These are phyloP conservation scores for Aspidapion aeneum DNA, from an alignment of 2,888 invertebrate genomes.

Conservation along the genomic window DNA sequence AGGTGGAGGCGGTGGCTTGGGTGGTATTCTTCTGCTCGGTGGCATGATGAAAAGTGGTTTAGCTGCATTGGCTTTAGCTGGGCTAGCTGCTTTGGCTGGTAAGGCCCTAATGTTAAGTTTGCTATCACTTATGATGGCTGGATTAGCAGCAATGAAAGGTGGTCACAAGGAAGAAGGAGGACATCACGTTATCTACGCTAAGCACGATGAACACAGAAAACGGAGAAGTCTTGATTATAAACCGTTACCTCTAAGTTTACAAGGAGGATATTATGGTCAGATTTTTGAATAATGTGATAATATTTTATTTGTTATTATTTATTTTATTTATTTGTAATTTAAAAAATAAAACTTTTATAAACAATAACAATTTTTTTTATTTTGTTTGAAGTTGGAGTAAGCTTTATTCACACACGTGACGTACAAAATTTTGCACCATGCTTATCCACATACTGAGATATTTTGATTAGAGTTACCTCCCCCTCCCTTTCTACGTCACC, in stretches of 20 bases:
- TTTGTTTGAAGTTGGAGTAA: too few relatives aligned
- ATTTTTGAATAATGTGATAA: not conserved
- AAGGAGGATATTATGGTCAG: conserved; percentile 1
- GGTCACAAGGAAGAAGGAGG: conserved; percentile 52
- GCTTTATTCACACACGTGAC: too few relatives aligned
- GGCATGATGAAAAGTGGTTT: conserved; percentile 62
- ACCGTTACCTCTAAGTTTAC: conserved; percentile 19
- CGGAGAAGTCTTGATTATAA: conserved; percentile 16
- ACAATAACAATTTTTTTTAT: too few relatives aligned
- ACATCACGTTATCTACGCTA: conserved; percentile 23
- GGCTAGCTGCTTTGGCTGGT: conserved; percentile 67
- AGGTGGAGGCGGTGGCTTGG: conserved; percentile 43
- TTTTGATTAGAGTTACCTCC: too few relatives aligned
- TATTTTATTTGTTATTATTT: not conserved
- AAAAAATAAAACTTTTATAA: too few relatives aligned
- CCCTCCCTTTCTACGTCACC: too few relatives aligned
- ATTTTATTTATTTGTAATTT: not conserved
- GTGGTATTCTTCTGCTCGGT: conserved; percentile 46
- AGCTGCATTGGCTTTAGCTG: conserved; percentile 66
- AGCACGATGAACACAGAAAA: not conserved
- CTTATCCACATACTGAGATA: too few relatives aligned
- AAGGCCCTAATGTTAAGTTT: conserved; percentile 76
- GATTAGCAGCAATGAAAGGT: conserved; percentile 52
- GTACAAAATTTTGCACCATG: too few relatives aligned
- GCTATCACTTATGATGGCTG: conserved; percentile 70